Evolutionary conservation across 1,140 invertebrate species (phyloP).

Genomic region (Drosophila fuyamai): DNA sequence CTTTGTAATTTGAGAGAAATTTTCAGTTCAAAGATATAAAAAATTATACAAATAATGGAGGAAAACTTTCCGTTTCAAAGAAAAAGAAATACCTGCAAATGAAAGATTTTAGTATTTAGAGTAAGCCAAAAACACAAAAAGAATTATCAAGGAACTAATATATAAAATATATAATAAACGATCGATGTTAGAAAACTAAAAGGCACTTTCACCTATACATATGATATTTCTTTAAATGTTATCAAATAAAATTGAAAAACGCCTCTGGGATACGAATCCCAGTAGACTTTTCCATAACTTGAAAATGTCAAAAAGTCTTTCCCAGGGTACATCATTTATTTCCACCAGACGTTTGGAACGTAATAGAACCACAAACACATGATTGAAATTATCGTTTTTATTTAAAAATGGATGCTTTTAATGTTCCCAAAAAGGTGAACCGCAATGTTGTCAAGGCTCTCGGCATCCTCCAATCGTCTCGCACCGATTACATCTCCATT

Average conservation of each 20-base stretch:
- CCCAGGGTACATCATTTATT: neutral
- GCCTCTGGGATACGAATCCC: conserved; percentile 17
- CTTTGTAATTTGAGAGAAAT: conserved; percentile 32
- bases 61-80: conserved; percentile 46
- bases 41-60: conserved; percentile 18
- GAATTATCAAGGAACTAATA: conserved; percentile 53
- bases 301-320: neutral
- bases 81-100: conserved; percentile 60
- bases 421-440: conserved; percentile 11
- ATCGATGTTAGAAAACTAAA: conserved; percentile 54
- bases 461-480: neutral
- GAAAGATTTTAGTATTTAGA: conserved; percentile 75
- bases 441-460: conserved; percentile 5
- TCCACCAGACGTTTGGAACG: neutral
- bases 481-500: neutral
- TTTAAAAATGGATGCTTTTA: neutral
- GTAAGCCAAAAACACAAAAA: conserved; percentile 62
- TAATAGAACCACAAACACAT: neutral
- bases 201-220: conserved; percentile 37
- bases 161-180: conserved; percentile 58
- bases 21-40: conserved; percentile 31
- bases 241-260: conserved; percentile 32
- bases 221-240: conserved; percentile 48
- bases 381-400: neutral
- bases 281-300: conserved; percentile 8